Evolutionary conservation across 2,888 invertebrate genomes (phyloP).

Genomic region (Baccha elongata): DNA sequence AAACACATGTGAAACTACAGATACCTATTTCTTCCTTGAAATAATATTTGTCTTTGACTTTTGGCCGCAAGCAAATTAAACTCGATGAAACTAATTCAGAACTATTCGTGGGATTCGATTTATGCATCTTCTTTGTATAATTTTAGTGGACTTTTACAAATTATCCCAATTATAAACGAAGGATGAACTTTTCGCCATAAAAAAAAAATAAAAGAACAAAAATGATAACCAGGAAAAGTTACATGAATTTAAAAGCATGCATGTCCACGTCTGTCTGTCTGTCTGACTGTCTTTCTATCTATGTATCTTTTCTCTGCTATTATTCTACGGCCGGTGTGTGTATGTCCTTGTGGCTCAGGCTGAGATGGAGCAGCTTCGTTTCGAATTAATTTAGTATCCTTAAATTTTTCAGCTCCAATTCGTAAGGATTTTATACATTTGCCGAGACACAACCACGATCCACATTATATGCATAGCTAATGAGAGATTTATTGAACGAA

Average conservation of each 20-base stretch:
- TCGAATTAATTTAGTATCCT: constrained; percentile 38
- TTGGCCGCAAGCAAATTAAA: constrained; percentile 57
- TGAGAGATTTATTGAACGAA: constrained; percentile 70
- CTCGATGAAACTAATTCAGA: constrained; percentile 54
- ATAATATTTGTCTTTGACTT: constrained; percentile 39
- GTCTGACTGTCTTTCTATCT: constrained; percentile 24
- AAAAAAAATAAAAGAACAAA: neutral
- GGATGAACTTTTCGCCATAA: constrained; percentile 44
- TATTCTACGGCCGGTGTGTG: constrained; percentile 15
- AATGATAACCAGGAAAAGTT: constrained; percentile 19
- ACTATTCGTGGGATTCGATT: constrained; percentile 16
- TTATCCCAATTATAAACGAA: constrained; percentile 68
- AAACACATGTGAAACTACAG: neutral
- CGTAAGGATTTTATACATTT: constrained; percentile 63
- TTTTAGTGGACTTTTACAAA: constrained; percentile 56
- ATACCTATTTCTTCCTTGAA: constrained; percentile 13
- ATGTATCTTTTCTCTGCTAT: constrained; percentile 19
- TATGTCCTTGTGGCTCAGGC: constrained; percentile 10
- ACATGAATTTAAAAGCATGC: constrained; percentile 54
- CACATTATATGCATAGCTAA: constrained; percentile 70
- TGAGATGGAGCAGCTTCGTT: constrained; percentile 28
- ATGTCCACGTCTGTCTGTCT: constrained; percentile 29
- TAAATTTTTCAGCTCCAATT: constrained; percentile 64
- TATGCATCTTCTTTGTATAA: constrained; percentile 5
- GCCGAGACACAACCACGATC: constrained; percentile 47